A percentile compares a stretch with the other conserved stretches of the same genome.
Evolutionary conservation across 2,797 vertebrate genomes (phyloP).

Genomic region (Tokudaia tokunoshimensis): DNA sequence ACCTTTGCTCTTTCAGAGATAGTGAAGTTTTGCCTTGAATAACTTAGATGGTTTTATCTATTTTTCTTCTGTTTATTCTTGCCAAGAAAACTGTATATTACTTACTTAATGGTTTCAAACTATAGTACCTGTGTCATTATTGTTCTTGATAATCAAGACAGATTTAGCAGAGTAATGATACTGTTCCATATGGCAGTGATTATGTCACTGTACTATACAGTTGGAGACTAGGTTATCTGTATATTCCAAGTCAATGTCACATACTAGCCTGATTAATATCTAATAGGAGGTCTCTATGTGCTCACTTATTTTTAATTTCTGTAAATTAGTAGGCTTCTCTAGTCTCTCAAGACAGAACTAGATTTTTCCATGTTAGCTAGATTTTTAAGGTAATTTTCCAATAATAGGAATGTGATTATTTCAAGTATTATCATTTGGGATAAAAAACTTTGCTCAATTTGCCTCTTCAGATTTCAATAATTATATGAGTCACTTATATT

Average conservation of each 20-base stretch:
- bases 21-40: neutral
- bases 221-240: neutral
- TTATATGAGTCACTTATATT: neutral
- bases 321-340: neutral
- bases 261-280: accelerated
- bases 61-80: neutral
- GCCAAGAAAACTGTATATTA: neutral
- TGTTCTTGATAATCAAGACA: neutral
- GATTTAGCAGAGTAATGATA: neutral
- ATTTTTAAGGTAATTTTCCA: neutral
- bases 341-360: neutral
- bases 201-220: neutral
- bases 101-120: neutral
- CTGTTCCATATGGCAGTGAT: accelerated
- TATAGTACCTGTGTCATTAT: neutral
- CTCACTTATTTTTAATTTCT: too few species aligned
- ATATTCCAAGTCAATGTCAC: neutral
- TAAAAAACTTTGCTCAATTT: neutral
- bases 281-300: neutral
- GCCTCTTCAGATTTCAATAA: neutral
- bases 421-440: neutral
- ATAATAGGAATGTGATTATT: neutral
- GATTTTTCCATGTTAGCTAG: neutral
- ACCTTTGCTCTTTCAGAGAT: neutral
- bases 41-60: neutral